Evolutionary conservation across 2,113 vertebrate genomes (phyloP).

Genomic region (Antidorcas marsupialis): DNA sequence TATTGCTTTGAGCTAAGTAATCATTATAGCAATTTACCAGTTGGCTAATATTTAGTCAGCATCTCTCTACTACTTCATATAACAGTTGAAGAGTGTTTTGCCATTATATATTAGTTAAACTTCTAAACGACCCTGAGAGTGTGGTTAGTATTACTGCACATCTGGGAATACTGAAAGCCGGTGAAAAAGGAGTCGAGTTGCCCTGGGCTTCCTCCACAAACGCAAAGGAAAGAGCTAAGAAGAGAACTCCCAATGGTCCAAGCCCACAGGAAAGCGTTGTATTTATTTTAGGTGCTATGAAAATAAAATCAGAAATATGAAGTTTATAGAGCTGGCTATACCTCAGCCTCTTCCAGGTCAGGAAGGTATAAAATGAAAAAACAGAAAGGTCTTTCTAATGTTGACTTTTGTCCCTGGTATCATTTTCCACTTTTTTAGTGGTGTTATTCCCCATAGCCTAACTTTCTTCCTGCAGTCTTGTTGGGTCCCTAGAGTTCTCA

Average conservation of each 20-base stretch:
- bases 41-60: slow-evolving; percentile 47
- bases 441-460: slow-evolving; percentile 42
- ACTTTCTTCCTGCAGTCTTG: slow-evolving; percentile 24
- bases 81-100: slow-evolving; percentile 7
- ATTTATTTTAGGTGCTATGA: slow-evolving; percentile 38
- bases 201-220: background rate
- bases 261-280: background rate
- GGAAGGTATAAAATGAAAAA: background rate
- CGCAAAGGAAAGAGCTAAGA: slow-evolving; percentile 14
- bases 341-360: background rate
- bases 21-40: slow-evolving; percentile 32
- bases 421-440: slow-evolving; percentile 36
- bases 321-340: background rate
- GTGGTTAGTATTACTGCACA: slow-evolving; percentile 9
- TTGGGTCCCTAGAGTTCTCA: slow-evolving; percentile 12
- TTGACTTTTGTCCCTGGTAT: slow-evolving; percentile 31
- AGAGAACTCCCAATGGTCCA: background rate
- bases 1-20: slow-evolving; percentile 37
- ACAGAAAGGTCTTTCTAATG: background rate
- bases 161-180: slow-evolving; percentile 12
- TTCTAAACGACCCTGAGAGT: slow-evolving; percentile 23
- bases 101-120: slow-evolving; percentile 33
- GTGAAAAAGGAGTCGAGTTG: background rate
- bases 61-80: background rate
- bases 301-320: slow-evolving; percentile 1